Conservation (phyloP, 35 echinoderm and acorn worm species). For the Anneissia japonica region DNA sequence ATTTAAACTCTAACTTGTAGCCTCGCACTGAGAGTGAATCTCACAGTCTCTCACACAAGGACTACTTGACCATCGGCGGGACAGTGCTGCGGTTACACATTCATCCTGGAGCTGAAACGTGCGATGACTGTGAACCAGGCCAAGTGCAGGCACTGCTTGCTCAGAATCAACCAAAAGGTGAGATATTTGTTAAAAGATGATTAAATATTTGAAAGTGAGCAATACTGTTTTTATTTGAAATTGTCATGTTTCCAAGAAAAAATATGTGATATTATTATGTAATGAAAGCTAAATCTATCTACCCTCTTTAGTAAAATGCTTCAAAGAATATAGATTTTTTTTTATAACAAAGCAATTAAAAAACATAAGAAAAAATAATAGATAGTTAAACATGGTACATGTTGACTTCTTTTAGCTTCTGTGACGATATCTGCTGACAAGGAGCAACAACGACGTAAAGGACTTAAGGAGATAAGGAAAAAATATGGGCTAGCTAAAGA, state of each 20-base stretch:
- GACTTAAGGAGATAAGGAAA: slow-evolving; percentile 85
- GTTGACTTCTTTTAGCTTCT: no score
- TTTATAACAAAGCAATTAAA: no score
- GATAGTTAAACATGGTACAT: no score
- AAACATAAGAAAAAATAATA: no score
- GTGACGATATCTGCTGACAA: slow-evolving; percentile 36
- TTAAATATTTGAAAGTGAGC: neutral
- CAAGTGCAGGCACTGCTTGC: slow-evolving; percentile 59
- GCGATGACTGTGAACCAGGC: slow-evolving; percentile 75
- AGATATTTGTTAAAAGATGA: neutral
- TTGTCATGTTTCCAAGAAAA: no score
- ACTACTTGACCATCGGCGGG: slow-evolving; percentile 56
- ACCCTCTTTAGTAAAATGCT: no score
- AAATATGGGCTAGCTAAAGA: slow-evolving; percentile 59
- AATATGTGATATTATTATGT: no score
- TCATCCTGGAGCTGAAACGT: slow-evolving; percentile 59
- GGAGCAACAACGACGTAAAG: slow-evolving; percentile 63
- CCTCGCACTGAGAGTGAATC: slow-evolving; percentile 60
- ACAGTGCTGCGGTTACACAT: slow-evolving; percentile 71
- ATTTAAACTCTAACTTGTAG: no score
- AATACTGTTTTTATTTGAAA: neutral
- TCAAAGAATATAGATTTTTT: no score
- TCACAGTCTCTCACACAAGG: slow-evolving; percentile 47
- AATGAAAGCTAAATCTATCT: no score
- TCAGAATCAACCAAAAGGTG: neutral